Evolutionary conservation across 2,888 invertebrate species (phyloP).

Genomic region (Blomia tropicalis): DNA sequence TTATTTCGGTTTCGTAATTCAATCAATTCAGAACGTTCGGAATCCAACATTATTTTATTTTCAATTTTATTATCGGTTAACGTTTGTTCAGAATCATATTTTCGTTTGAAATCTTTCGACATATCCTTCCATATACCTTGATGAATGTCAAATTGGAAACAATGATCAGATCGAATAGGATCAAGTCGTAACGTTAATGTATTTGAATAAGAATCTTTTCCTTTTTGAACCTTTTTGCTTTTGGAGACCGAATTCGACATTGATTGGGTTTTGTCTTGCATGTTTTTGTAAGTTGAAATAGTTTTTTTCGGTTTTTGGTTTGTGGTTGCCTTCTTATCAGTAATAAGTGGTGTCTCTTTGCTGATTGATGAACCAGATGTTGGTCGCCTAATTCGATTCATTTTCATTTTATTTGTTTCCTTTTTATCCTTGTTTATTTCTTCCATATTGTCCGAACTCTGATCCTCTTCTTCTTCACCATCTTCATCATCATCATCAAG

Average conservation of each 20-base stretch:
- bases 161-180: not conserved
- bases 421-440: not conserved
- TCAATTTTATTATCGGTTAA: not conserved
- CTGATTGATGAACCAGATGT: too few species aligned
- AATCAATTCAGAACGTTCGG: not conserved
- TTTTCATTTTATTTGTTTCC: not conserved
- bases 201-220: not conserved
- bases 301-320: not conserved
- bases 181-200: not conserved
- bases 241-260: too few species aligned
- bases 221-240: not conserved
- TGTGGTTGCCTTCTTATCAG: not conserved
- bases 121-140: not conserved
- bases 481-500: not conserved
- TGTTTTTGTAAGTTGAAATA: not conserved
- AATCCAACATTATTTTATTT: not conserved
- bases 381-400: too few species aligned
- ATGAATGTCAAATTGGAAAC: not conserved
- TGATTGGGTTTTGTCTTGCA: not conserved
- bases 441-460: not conserved
- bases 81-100: not conserved
- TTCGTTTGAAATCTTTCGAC: not conserved
- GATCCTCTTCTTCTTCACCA: not conserved
- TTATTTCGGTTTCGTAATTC: not conserved
- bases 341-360: not conserved